Base-by-base conservation (phyloP, 2,113 vertebrate genomes). In the Oreochromis aureus region DNA sequence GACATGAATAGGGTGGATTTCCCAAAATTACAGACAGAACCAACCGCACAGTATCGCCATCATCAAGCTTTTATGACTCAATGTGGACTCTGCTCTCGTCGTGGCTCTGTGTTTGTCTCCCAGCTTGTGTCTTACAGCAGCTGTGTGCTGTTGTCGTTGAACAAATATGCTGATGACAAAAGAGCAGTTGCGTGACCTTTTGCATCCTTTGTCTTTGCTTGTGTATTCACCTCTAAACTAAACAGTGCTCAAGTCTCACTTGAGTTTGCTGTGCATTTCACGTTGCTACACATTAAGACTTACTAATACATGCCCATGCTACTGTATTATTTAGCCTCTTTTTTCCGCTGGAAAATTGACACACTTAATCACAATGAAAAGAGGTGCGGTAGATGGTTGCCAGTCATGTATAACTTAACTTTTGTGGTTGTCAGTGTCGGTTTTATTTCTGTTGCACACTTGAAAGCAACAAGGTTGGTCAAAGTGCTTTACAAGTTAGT, bases 161-260 rank as follows among this genome's bases (percentile, higher is more conserved):
- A 85, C 91, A 88, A 89, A 95, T 90, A 94, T 85, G 59, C 84
- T 24, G 71, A 80, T 80, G 86, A 85, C 81, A 80, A 81, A 81
- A 87, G 51, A 86, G 55, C 84, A 73, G 82, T 92, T 81, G 78
- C 15, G 7, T 11, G 81, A 87, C 90, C 92, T 86, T 91, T 85
- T 87, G 79, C 85, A 84, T 92, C 94, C 90, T 91, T 92, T 80
- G 44, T 89, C 88, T 88, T 82, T 90, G 89, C 95, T 96, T 95
- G 92, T 96, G 91, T 96, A 95, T 94, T 94, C 93, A 87, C 94
- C 90, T 91, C 90, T 76, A 84, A 91, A 89, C 91, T 87, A 94
- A 95, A 94, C 92, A 88, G 32, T 48, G 5, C 22, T 73, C 82
- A 3, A 84, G 71, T 91, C 73, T 90, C 89, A 90, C 93, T 90